These are phyloP conservation scores for Ariopsis seemanni DNA, from an alignment of 2,113 vertebrate genomes.

Conservation along the genomic window DNA sequence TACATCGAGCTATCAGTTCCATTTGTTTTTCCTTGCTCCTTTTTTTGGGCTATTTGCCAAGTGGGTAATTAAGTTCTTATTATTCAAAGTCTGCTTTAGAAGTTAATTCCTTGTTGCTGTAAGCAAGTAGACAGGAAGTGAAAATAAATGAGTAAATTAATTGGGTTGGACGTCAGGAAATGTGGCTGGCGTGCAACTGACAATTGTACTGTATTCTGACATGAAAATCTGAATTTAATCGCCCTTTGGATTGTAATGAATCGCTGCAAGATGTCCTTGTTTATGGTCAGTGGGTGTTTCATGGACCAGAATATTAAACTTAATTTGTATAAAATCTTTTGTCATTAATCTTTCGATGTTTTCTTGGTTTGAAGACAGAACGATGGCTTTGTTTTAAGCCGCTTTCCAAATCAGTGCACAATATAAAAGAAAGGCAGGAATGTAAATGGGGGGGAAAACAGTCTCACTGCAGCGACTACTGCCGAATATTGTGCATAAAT, in stretches of 20 bases:
- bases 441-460: not conserved
- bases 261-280: slow-evolving; percentile 44
- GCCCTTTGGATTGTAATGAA: slow-evolving; percentile 49
- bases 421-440: not conserved
- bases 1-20: slow-evolving; percentile 22
- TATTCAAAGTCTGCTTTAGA: slow-evolving; percentile 48
- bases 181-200: slow-evolving; percentile 21
- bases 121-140: slow-evolving; percentile 48
- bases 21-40: slow-evolving; percentile 6
- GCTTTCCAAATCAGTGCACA: not conserved
- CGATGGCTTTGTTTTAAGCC: slow-evolving; percentile 10
- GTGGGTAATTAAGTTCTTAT: slow-evolving; percentile 51
- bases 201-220: slow-evolving; percentile 35
- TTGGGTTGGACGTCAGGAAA: slow-evolving; percentile 45
- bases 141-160: slow-evolving; percentile 49
- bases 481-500: not conserved
- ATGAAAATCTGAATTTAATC: slow-evolving; percentile 43
- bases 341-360: slow-evolving; percentile 31
- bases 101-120: slow-evolving; percentile 45
- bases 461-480: not conserved
- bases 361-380: not conserved
- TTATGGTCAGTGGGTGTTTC: slow-evolving; percentile 43
- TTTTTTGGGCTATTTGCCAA: slow-evolving; percentile 31
- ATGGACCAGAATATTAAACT: slow-evolving; percentile 41
- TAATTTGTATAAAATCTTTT: slow-evolving; percentile 20